phyloP scores from a whole-genome alignment of 2,888 invertebrate species.

The Pilophorus perplexus region DNA sequence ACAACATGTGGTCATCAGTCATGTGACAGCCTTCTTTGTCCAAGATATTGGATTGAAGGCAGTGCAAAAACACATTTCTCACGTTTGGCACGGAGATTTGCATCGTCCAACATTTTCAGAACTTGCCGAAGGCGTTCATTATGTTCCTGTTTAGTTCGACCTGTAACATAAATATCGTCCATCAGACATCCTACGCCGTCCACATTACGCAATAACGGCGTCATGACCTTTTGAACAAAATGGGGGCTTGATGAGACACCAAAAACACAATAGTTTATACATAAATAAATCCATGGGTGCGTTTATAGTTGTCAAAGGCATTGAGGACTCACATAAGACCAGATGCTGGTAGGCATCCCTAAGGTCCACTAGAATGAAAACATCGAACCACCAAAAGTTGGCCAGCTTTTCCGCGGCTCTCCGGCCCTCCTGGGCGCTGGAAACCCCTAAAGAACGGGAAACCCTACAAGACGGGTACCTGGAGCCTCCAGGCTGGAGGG shows the following conservation, averaged over 20 bases:
- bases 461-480: too few relatives aligned
- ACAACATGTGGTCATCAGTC: conserved; percentile 47
- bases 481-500: too few relatives aligned
- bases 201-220: conserved; percentile 1
- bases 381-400: conserved; percentile 49
- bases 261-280: conserved; percentile 47
- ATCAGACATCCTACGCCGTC: conserved; percentile 21
- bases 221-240: conserved; percentile 37
- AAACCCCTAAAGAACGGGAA: too few relatives aligned
- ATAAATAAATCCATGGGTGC: conserved; percentile 51
- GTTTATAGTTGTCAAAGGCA: conserved; percentile 50
- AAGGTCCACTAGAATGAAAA: conserved; percentile 52
- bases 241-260: conserved; percentile 49
- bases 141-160: conserved; percentile 13
- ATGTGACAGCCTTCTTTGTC: conserved; percentile 28
- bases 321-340: conserved; percentile 51
- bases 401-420: too few relatives aligned
- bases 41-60: conserved; percentile 21
- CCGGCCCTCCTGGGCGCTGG: too few relatives aligned
- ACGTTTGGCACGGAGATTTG: conserved; percentile 29
- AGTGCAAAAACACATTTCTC: too few relatives aligned
- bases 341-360: conserved; percentile 50
- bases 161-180: conserved; percentile 37
- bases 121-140: conserved; percentile 19
- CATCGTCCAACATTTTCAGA: conserved; percentile 10